phyloP scores from a whole-genome alignment of 2,888 invertebrate genomes.

The Stenodema calcarata region DNA sequence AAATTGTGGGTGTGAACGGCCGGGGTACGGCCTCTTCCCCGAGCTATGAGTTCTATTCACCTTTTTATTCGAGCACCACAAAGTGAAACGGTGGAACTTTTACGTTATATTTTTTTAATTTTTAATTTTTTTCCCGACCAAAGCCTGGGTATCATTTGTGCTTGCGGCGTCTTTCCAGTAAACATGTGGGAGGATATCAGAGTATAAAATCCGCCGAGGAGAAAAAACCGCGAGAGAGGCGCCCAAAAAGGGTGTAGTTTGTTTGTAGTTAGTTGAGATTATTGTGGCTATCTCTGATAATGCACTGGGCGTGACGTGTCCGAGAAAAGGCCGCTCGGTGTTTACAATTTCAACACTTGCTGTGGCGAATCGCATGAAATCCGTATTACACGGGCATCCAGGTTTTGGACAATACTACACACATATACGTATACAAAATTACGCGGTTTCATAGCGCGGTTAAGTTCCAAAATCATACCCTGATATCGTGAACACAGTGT shows the following conservation, averaged over 20 bases:
- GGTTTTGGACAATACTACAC: too few relatives aligned
- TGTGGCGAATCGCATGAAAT: too few relatives aligned
- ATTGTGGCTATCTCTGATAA: slow-evolving; percentile 15
- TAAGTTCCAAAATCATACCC: too few relatives aligned
- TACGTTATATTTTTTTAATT: neutral
- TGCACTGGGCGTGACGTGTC: neutral
- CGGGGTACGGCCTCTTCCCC: neutral
- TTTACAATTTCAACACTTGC: too few relatives aligned
- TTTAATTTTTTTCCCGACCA: neutral
- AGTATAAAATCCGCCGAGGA: neutral
- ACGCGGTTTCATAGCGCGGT: too few relatives aligned
- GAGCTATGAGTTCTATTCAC: neutral
- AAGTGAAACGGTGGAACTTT: neutral
- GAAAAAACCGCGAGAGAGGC: neutral
- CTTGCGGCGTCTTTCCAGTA: slow-evolving; percentile 2
- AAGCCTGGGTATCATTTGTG: slow-evolving; percentile 17
- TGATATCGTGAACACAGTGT: too few relatives aligned
- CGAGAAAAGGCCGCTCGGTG: neutral
- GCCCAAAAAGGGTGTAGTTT: neutral
- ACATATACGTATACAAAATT: too few relatives aligned
- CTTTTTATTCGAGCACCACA: neutral
- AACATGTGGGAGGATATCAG: slow-evolving; percentile 26
- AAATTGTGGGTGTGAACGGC: slow-evolving; percentile 32
- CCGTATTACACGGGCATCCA: too few relatives aligned
- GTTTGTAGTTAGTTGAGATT: neutral